A percentile compares a stretch with the other conserved stretches of the same genome.
These are phyloP conservation scores for Actinia tenebrosa DNA, from an alignment of 64 coral and sea anemone species.

Conservation along the genomic window DNA sequence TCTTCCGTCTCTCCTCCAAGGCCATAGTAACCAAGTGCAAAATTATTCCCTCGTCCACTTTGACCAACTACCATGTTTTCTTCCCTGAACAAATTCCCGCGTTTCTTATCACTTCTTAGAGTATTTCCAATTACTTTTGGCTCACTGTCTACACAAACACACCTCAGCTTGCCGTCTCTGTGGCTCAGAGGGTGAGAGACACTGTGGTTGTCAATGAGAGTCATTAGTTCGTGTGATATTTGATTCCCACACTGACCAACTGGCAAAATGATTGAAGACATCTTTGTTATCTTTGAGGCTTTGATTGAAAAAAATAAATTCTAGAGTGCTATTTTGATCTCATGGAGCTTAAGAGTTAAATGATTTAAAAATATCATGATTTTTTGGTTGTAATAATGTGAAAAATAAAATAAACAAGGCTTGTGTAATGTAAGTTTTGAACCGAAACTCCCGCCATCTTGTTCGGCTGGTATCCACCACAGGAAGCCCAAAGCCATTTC, in stretches of 20 bases:
- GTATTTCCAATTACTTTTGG: conserved; percentile 62
- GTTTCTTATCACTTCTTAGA: conserved; percentile 42
- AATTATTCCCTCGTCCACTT: conserved; percentile 79
- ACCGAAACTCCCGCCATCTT: conserved; percentile 40
- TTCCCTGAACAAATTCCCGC: conserved; percentile 40
- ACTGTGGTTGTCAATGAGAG: conserved; percentile 62
- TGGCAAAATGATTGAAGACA: conserved; percentile 76
- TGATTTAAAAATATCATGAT: neutral
- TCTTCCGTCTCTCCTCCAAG: conserved; percentile 39
- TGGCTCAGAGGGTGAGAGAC: conserved; percentile 73
- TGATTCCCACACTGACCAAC: conserved; percentile 94
- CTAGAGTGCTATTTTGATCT: neutral
- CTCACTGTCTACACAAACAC: conserved; percentile 90
- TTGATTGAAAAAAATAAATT: neutral
- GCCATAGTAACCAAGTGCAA: conserved; percentile 79
- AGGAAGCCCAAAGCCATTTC: too few species aligned
- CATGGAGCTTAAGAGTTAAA: neutral
- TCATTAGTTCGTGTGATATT: conserved; percentile 86
- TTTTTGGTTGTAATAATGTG: neutral
- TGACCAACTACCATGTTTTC: conserved; percentile 57
- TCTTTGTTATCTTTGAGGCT: neutral
- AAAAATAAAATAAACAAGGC: neutral
- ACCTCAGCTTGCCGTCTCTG: conserved; percentile 86
- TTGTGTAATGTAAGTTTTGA: neutral
- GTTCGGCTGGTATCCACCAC: neutral